These are phyloP conservation scores for Eurosta solidaginis DNA, from an alignment of 1,140 invertebrate species.

Conservation along the genomic window DNA sequence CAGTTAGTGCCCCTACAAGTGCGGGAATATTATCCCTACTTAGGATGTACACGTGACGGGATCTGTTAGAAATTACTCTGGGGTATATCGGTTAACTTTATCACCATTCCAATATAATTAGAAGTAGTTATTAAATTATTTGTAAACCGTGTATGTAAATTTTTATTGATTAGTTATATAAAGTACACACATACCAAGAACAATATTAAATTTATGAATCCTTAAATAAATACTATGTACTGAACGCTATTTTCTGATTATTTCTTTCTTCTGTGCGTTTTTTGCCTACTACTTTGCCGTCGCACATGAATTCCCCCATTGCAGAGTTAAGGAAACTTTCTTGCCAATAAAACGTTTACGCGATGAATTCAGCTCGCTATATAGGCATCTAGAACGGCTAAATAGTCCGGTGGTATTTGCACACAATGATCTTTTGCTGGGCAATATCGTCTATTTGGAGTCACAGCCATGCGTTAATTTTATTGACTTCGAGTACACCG, in stretches of 20 bases:
- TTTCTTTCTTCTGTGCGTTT: slow-evolving; percentile 3
- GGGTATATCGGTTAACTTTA: too few relatives aligned
- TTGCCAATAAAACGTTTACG: slow-evolving; percentile 69
- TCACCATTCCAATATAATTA: too few relatives aligned
- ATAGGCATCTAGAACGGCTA: slow-evolving; percentile 68
- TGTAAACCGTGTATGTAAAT: too few relatives aligned
- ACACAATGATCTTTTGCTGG: slow-evolving; percentile 96
- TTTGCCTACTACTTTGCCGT: neutral
- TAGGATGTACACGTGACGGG: too few relatives aligned
- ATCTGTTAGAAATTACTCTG: too few relatives aligned
- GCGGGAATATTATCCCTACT: too few relatives aligned
- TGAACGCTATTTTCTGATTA: slow-evolving; percentile 3
- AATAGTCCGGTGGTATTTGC: slow-evolving; percentile 89
- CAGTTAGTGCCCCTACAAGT: too few relatives aligned
- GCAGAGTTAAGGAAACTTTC: slow-evolving; percentile 72
- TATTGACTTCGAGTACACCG: slow-evolving; percentile 98
- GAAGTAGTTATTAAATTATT: too few relatives aligned
- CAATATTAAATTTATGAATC: neutral
- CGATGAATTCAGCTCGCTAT: slow-evolving; percentile 72
- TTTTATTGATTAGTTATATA: too few relatives aligned
- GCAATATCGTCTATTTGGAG: slow-evolving; percentile 87
- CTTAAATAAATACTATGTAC: neutral
- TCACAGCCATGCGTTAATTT: slow-evolving; percentile 78
- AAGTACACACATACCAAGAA: neutral
- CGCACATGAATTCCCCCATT: slow-evolving; percentile 17